These are phyloP conservation scores for Mergus octosetaceus DNA, from an alignment of 2,797 vertebrate genomes.

Conservation along the genomic window DNA sequence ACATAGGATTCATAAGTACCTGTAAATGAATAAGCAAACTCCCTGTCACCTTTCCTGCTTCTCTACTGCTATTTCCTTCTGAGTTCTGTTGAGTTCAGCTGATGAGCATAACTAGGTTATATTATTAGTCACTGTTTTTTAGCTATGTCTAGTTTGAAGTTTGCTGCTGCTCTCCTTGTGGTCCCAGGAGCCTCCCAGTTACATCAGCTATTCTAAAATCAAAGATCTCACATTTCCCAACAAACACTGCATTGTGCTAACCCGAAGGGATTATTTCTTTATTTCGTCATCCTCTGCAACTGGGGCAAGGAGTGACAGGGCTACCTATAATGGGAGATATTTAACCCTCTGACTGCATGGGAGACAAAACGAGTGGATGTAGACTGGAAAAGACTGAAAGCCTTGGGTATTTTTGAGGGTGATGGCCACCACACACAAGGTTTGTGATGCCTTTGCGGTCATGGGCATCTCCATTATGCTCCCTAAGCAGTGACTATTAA, in stretches of 20 bases:
- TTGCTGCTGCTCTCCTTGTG: background rate
- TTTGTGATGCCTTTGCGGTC: background rate
- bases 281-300: background rate
- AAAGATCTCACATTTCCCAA: background rate
- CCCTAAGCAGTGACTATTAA: background rate
- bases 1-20: background rate
- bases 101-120: background rate
- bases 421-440: background rate
- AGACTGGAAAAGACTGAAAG: background rate
- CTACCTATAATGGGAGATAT: background rate
- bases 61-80: background rate
- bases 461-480: background rate
- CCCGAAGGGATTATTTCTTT: background rate
- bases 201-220: background rate
- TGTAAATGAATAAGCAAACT: background rate
- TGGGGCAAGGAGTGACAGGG: background rate
- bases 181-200: background rate
- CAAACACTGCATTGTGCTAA: rapidly evolving
- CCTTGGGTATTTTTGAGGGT: background rate
- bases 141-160: background rate
- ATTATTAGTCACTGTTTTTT: background rate
- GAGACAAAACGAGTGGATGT: background rate
- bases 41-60: background rate
- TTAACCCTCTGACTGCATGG: background rate
- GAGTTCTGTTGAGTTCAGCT: background rate